A percentile compares a stretch with the other conserved stretches of the same genome.
Conservation (phyloP, 2,888 invertebrate genomes). For the Celastrina argiolus region DNA sequence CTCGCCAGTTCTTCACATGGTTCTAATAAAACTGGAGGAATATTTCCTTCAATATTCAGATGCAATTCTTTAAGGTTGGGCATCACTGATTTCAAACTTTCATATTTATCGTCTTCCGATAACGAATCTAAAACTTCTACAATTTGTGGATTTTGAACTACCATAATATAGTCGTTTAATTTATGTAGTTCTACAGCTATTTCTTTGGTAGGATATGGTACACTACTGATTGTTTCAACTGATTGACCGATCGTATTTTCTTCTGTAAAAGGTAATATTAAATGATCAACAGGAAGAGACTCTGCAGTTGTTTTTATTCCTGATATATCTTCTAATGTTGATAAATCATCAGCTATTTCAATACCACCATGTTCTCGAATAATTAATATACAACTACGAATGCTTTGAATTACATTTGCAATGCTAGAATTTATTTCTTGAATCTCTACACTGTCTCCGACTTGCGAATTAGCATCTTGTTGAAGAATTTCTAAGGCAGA, state of each 20-base stretch:
- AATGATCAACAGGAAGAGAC: slow-evolving; percentile 54
- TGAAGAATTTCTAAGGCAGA: slow-evolving; percentile 65
- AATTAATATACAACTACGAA: slow-evolving; percentile 65
- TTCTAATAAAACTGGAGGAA: slow-evolving; percentile 60
- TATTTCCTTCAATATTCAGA: slow-evolving; percentile 52
- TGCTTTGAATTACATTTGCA: slow-evolving; percentile 57
- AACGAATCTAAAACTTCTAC: slow-evolving; percentile 56
- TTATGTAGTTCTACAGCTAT: slow-evolving; percentile 53
- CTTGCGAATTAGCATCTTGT: slow-evolving; percentile 65
- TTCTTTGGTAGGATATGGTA: slow-evolving; percentile 37
- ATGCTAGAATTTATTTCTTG: slow-evolving; percentile 50
- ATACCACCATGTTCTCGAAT: slow-evolving; percentile 67
- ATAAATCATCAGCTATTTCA: slow-evolving; percentile 73
- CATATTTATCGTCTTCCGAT: slow-evolving; percentile 57
- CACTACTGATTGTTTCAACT: slow-evolving; percentile 34
- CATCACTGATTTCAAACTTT: slow-evolving; percentile 54
- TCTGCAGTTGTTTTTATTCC: slow-evolving; percentile 77
- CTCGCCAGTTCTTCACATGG: slow-evolving; percentile 45
- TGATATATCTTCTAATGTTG: slow-evolving; percentile 78
- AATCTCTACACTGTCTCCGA: slow-evolving; percentile 48
- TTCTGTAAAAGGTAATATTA: slow-evolving; percentile 51
- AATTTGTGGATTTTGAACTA: slow-evolving; percentile 55
- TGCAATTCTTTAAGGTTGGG: slow-evolving; percentile 51
- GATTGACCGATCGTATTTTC: slow-evolving; percentile 45
- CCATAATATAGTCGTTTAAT: slow-evolving; percentile 55